Conservation (phyloP, 2,797 vertebrate species). For the Sparus aurata region DNA sequence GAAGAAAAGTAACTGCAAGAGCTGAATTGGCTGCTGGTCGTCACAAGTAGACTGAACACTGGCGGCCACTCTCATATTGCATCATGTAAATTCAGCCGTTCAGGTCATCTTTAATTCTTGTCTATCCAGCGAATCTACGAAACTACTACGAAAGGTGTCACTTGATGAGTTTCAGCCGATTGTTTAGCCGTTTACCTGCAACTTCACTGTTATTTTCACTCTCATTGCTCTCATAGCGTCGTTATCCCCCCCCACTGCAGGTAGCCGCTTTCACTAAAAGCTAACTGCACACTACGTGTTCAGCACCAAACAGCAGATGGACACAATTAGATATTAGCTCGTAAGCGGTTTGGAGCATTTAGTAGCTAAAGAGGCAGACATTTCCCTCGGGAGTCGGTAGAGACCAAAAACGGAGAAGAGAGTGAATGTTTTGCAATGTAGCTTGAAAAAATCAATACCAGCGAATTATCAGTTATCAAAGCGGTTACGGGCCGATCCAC, state of each 20-base stretch:
- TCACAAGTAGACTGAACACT: not conserved
- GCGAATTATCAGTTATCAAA: not conserved
- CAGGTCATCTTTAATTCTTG: not conserved
- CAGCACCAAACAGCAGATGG: not conserved
- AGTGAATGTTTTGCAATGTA: not conserved
- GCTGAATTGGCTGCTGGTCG: conserved; percentile 4
- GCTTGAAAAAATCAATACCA: not conserved
- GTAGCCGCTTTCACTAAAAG: not conserved
- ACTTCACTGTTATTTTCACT: not conserved
- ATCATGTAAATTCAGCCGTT: not conserved
- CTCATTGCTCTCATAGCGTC: not conserved
- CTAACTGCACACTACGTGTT: no score
- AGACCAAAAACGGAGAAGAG: not conserved
- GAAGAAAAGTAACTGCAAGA: conserved; percentile 15
- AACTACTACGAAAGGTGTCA: not conserved
- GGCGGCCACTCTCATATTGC: not conserved
- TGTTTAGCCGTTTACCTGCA: not conserved
- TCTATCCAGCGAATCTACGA: not conserved
- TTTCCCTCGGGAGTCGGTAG: not conserved
- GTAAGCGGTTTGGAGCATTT: not conserved
- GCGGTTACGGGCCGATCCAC: not conserved
- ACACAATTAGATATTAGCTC: not conserved
- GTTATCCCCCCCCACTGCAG: not conserved
- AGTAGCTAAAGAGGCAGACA: not conserved
- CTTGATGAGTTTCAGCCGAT: not conserved